A percentile compares a stretch with the other conserved stretches of the same genome.
Conservation (phyloP, 2,888 invertebrate genomes). For the Chloroclystis v-ata region DNA sequence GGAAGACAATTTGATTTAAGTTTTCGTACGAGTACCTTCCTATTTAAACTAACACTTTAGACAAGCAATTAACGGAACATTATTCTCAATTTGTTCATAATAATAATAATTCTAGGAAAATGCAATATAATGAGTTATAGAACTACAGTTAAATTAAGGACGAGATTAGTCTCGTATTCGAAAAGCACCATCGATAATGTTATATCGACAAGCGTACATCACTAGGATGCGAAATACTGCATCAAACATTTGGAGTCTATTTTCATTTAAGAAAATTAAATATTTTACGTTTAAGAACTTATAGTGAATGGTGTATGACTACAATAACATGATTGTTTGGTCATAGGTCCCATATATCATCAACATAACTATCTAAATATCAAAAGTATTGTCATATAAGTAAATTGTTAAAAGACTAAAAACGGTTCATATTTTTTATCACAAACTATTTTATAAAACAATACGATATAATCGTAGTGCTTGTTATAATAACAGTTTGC, state of each 20-base stretch:
- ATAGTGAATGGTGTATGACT: background rate
- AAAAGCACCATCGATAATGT: constrained; percentile 28
- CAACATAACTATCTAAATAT: no score
- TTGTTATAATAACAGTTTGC: no score
- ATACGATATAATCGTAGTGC: no score
- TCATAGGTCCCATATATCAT: background rate
- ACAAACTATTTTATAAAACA: no score
- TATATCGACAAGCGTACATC: constrained; percentile 20
- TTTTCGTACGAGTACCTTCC: background rate
- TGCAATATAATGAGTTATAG: constrained; percentile 20
- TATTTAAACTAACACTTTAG: constrained; percentile 4
- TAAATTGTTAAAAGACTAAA: no score
- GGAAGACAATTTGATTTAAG: no score
- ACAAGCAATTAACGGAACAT: constrained; percentile 11
- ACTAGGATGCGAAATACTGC: constrained; percentile 10
- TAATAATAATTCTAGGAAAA: constrained; percentile 23
- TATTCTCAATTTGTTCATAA: constrained; percentile 23
- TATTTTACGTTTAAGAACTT: no score
- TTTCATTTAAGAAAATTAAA: background rate
- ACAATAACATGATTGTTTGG: background rate
- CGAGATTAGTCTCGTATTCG: constrained; percentile 18
- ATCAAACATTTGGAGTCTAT: background rate
- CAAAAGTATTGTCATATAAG: no score
- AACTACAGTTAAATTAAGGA: constrained; percentile 12
- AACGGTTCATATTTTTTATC: no score